Evolutionary conservation across 2,888 invertebrate species (phyloP).

Genomic region (Drosophila leonis): DNA sequence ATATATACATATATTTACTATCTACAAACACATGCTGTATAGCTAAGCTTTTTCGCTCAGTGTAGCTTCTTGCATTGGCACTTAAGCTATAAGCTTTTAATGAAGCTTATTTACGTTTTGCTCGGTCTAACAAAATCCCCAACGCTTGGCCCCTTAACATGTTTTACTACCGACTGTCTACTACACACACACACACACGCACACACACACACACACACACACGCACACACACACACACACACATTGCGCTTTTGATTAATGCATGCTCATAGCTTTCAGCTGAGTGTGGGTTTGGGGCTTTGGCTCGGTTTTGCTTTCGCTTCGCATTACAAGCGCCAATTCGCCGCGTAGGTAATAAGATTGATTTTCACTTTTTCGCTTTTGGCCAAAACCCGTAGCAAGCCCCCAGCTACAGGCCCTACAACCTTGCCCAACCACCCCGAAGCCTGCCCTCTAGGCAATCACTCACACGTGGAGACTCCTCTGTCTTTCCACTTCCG

Average conservation of each 20-base stretch:
- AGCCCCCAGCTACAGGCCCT: background rate
- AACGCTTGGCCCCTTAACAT: constrained; percentile 3
- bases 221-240: constrained; percentile 16
- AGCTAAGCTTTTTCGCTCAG: background rate
- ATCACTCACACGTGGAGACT: constrained; percentile 73
- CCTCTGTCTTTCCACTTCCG: constrained; percentile 1
- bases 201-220: constrained; percentile 26
- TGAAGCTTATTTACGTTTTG: constrained; percentile 79
- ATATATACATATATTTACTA: background rate
- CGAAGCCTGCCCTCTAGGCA: constrained; percentile 25
- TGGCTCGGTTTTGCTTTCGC: constrained; percentile 13
- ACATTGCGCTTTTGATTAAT: constrained; percentile 63
- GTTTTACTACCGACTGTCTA: constrained; percentile 39
- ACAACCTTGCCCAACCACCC: background rate
- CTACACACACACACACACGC: constrained; percentile 5
- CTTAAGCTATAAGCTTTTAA: constrained; percentile 77
- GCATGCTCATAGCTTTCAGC: constrained; percentile 39
- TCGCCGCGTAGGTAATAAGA: constrained; percentile 76
- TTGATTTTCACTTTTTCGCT: constrained; percentile 80
- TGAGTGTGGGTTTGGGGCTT: background rate
- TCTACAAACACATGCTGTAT: background rate
- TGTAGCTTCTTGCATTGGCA: constrained; percentile 36
- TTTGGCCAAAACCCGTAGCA: constrained; percentile 19
- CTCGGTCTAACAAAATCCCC: constrained; percentile 26
- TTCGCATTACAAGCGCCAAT: constrained; percentile 52